Conservation (phyloP, 1,140 invertebrate species). For the Pseudomyrmex pallidus region DNA sequence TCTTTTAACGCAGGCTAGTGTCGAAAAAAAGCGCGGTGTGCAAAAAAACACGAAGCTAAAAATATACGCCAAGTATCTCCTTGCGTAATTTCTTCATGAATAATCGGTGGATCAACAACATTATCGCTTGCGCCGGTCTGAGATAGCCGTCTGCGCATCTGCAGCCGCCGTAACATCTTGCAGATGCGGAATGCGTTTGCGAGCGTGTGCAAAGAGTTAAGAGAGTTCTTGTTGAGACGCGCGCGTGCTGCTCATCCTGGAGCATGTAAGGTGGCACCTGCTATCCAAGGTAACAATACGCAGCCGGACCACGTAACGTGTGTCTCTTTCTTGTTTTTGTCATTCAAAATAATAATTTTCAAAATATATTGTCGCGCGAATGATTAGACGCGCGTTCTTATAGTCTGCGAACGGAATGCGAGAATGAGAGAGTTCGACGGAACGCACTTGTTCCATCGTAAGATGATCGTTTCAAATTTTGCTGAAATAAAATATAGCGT, state of each 20-base stretch:
- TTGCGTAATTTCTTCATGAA: constrained; percentile 14
- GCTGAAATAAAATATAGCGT: too few relatives aligned
- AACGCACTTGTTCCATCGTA: too few relatives aligned
- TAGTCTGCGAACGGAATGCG: too few relatives aligned
- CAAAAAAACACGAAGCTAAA: neutral
- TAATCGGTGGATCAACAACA: constrained; percentile 30
- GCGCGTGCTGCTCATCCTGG: constrained; percentile 59
- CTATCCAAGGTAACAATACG: constrained; percentile 65
- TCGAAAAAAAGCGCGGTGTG: too few relatives aligned
- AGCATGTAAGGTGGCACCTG: constrained; percentile 68
- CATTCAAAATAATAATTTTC: constrained; percentile 23
- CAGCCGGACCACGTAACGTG: constrained; percentile 48
- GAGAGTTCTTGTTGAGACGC: constrained; percentile 57
- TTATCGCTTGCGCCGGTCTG: constrained; percentile 32
- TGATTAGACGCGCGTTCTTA: neutral
- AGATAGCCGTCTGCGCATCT: constrained; percentile 58
- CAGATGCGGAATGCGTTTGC: constrained; percentile 69
- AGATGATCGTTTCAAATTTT: too few relatives aligned
- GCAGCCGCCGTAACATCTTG: constrained; percentile 67
- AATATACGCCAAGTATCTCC: neutral
- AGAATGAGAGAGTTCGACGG: too few relatives aligned
- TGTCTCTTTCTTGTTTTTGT: constrained; percentile 21
- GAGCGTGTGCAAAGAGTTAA: constrained; percentile 62
- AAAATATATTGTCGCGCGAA: constrained; percentile 4
- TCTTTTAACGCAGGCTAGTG: neutral